Percentiles rank a stretch among this genome's conserved stretches.
phyloP scores from a whole-genome alignment of 2,888 invertebrate species.

The Vandiemenella viatica region DNA sequence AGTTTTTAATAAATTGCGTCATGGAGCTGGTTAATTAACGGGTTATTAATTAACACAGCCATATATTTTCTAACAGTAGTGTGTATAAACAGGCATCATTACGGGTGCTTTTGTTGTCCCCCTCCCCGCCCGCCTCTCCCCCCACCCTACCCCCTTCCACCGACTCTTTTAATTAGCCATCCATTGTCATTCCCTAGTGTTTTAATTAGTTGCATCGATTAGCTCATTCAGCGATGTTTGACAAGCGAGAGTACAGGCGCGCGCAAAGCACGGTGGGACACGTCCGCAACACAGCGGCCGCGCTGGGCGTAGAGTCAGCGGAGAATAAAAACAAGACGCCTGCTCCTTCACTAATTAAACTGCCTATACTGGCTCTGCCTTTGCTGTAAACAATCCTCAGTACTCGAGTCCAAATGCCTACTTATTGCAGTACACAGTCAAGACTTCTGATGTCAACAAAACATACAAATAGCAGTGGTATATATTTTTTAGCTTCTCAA shows the following conservation, averaged over 20 bases:
- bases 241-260: slow-evolving; percentile 3
- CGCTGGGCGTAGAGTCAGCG: neutral
- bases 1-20: slow-evolving; percentile 6
- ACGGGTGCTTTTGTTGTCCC: neutral
- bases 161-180: slow-evolving; percentile 11
- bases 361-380: too few relatives aligned
- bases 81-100: slow-evolving; percentile 6
- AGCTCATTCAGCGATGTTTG: slow-evolving; percentile 10
- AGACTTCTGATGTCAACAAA: too few relatives aligned
- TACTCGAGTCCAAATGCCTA: too few relatives aligned
- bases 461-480: too few relatives aligned
- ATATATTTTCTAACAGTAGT: slow-evolving; percentile 9
- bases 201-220: slow-evolving; percentile 12
- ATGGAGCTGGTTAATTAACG: slow-evolving; percentile 10
- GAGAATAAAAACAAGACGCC: too few relatives aligned
- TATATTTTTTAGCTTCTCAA: too few relatives aligned
- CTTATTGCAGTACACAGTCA: too few relatives aligned
- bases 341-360: too few relatives aligned
- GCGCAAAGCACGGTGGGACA: neutral
- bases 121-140: neutral
- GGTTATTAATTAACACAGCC: slow-evolving; percentile 12
- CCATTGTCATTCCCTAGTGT: slow-evolving; percentile 12
- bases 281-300: neutral
- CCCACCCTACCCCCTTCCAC: neutral
- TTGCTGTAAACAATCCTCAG: too few relatives aligned